Base-by-base conservation (phyloP, 2,888 invertebrate species). In the Tortricodes alternella region DNA sequence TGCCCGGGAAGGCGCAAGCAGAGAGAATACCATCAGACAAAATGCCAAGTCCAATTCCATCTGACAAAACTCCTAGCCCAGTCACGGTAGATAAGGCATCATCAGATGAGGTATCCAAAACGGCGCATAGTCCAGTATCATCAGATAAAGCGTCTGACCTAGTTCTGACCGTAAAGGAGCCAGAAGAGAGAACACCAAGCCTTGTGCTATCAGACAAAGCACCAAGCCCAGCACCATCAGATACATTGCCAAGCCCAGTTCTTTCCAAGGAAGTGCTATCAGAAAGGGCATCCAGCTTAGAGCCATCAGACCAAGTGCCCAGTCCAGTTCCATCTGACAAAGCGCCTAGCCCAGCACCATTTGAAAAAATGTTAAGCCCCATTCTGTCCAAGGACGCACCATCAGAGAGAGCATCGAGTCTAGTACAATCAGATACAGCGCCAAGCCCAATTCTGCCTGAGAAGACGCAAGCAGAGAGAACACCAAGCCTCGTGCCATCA, bases 1-100 rank as follows among this genome's bases (percentile, higher is more conserved):
- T 27, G 6, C 56, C 13, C 46, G 29, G 32, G 0, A 46, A 46
- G 7, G 35, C 35, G 1, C 29, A 18, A 3, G 37, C 38, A 1
- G 59, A 55, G 0, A 62, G 61, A 19, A 39, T 5, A 21, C 5
- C n/a, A n/a, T n/a, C 38, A 1, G 59, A 55, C 0, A 62, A 61
- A 19, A 39, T 5, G 5, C 5, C 27, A 13, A 52, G 58, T 24
- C 29, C 41, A 37, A 5, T 19, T 13, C 18, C 15, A 6, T 29
- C 44, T n/a, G 29, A 57, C 13, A 57, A 24, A 21, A 13, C 46
- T 1, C 15, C 29, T 0, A 51, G 51, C 7, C 39, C 46, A 3
- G 19, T 8, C 21, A 32, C 19, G 2, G 58, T 53, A 0, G 61
- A 60, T 1, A 38, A 38, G n/a, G 24, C 46, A 6, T 16, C 3